phyloP scores from a whole-genome alignment of 2,113 vertebrate genomes.

The Ceuthmochares aereus region DNA sequence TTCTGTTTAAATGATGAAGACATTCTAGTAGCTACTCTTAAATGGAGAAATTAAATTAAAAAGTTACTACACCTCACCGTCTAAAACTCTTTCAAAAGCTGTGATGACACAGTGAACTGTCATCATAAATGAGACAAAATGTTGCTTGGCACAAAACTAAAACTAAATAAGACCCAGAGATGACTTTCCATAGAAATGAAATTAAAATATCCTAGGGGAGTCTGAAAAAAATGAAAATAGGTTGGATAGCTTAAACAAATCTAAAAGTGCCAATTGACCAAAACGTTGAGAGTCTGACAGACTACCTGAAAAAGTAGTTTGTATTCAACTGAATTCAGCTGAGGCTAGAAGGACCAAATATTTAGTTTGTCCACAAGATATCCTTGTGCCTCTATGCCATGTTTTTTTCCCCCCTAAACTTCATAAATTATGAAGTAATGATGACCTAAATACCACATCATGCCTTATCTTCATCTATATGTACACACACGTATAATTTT shows the following conservation, averaged over 20 bases:
- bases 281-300: background rate
- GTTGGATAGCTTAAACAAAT: background rate
- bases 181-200: constrained; percentile 17
- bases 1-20: background rate
- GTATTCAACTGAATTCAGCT: background rate
- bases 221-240: constrained; percentile 17
- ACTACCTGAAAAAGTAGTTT: background rate
- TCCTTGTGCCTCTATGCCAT: background rate
- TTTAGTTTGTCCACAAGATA: background rate
- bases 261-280: background rate
- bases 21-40: background rate
- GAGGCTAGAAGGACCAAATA: background rate
- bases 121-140: constrained; percentile 35
- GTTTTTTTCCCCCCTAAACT: background rate
- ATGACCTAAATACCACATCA: background rate
- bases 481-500: background rate
- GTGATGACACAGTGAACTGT: background rate
- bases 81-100: constrained; percentile 26
- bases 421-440: background rate
- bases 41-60: constrained; percentile 30
- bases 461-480: background rate
- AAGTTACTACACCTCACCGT: background rate
- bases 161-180: background rate
- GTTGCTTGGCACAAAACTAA: constrained; percentile 16
- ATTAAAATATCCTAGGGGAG: constrained; percentile 32